Evolutionary conservation across 2,888 invertebrate genomes (phyloP).

Genomic region (Amblyjoppa fuscipennis): DNA sequence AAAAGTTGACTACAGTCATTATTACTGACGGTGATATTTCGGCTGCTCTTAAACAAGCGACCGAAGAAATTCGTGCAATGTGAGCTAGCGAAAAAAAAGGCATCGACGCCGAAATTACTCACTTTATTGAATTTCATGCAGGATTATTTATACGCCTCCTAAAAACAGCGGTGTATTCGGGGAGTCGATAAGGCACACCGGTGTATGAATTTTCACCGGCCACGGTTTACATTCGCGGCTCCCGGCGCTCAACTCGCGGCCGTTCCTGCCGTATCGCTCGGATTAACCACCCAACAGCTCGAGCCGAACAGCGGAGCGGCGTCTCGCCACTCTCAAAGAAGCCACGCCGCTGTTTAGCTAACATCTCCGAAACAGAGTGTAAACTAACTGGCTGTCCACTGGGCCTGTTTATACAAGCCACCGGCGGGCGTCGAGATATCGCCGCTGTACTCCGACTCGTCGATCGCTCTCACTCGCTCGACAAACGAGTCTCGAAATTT

Average conservation of each 20-base stretch:
- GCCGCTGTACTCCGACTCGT: slow-evolving; percentile 62
- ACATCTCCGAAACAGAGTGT: slow-evolving; percentile 83
- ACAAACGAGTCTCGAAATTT: slow-evolving; percentile 21
- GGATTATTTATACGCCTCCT: slow-evolving; percentile 18
- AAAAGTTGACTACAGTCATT: no score
- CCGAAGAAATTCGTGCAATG: neutral
- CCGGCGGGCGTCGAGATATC: slow-evolving; percentile 69
- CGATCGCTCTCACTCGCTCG: slow-evolving; percentile 1
- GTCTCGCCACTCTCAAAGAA: slow-evolving; percentile 75
- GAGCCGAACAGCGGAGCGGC: slow-evolving; percentile 68
- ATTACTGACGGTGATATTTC: neutral
- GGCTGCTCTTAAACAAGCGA: neutral
- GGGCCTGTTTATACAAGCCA: slow-evolving; percentile 79
- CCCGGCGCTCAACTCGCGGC: slow-evolving; percentile 1
- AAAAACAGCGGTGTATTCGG: slow-evolving; percentile 23
- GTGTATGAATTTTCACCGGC: slow-evolving; percentile 31
- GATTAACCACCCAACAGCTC: slow-evolving; percentile 32
- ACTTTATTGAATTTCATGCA: neutral
- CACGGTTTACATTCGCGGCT: slow-evolving; percentile 49
- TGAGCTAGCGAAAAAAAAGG: neutral
- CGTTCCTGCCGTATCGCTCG: slow-evolving; percentile 13
- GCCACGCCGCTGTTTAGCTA: slow-evolving; percentile 80
- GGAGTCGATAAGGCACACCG: slow-evolving; percentile 39
- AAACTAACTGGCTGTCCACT: slow-evolving; percentile 83
- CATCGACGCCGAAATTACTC: neutral